phyloP scores from a whole-genome alignment of 2,113 vertebrate genomes.

The Narcine bancroftii region DNA sequence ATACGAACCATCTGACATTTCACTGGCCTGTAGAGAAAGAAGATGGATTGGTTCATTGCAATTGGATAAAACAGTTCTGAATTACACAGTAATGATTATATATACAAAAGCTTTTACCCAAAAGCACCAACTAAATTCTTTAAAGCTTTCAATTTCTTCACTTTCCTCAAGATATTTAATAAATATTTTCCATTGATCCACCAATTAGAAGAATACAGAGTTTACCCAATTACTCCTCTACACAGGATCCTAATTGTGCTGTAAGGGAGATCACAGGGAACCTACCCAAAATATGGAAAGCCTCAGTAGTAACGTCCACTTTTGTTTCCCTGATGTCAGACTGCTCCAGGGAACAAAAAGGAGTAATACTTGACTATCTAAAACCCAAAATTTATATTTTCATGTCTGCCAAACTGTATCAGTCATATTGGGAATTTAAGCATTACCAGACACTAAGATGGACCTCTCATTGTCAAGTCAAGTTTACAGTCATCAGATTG shows the following conservation, averaged over 20 bases:
- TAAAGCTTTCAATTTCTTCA: not conserved
- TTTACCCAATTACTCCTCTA: not conserved
- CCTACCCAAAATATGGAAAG: not conserved
- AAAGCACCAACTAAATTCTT: not conserved
- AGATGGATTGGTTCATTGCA: not conserved
- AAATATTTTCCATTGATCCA: not conserved
- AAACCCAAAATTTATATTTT: not conserved
- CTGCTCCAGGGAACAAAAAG: no score
- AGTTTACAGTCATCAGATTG: no score
- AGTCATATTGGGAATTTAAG: not conserved
- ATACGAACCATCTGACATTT: slow-evolving; percentile 44
- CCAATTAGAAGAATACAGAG: not conserved
- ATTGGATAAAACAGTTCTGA: not conserved
- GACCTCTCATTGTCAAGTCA: no score
- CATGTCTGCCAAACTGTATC: not conserved
- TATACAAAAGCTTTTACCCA: not conserved
- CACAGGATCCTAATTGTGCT: not conserved
- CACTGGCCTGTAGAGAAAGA: slow-evolving; percentile 38
- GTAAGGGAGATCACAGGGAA: not conserved
- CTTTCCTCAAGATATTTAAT: not conserved
- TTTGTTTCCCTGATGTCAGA: no score
- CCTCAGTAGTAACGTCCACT: no score
- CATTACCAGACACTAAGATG: no score
- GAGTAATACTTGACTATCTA: not conserved
- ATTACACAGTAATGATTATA: not conserved